Evolutionary conservation across 2,797 vertebrate genomes (phyloP).

Genomic region (Tauraco hartlaubi): DNA sequence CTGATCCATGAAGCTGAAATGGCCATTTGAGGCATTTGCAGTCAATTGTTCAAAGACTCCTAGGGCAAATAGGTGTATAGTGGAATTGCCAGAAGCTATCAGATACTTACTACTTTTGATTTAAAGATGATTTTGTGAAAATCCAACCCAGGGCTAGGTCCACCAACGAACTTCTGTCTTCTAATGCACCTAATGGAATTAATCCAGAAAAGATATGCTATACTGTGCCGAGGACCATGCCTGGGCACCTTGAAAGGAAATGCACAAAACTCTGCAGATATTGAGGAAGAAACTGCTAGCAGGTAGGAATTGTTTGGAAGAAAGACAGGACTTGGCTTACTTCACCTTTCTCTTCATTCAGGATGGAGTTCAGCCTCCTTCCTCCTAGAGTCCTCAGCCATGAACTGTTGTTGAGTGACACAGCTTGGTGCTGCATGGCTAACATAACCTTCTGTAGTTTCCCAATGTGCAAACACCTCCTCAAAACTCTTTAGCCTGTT

Average conservation of each 20-base stretch:
- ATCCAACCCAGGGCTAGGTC: background rate
- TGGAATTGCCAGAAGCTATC: background rate
- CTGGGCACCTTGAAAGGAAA: background rate
- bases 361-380: background rate
- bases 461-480: background rate
- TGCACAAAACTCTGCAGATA: background rate
- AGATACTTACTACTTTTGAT: background rate
- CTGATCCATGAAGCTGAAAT: background rate
- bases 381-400: background rate
- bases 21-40: background rate
- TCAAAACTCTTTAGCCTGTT: background rate
- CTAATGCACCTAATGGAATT: background rate
- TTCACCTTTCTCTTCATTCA: background rate
- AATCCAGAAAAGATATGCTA: background rate
- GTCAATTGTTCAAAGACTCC: background rate
- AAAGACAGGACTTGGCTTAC: background rate
- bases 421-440: background rate
- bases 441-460: background rate
- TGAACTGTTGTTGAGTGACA: background rate
- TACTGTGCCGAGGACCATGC: fast-evolving
- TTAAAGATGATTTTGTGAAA: background rate
- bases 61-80: background rate
- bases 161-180: background rate
- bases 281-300: background rate
- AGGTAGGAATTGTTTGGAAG: background rate